A percentile compares a stretch with the other conserved stretches of the same genome.
Conservation (phyloP, 2,113 vertebrate genomes). For the Phalacrocorax carbo region DNA sequence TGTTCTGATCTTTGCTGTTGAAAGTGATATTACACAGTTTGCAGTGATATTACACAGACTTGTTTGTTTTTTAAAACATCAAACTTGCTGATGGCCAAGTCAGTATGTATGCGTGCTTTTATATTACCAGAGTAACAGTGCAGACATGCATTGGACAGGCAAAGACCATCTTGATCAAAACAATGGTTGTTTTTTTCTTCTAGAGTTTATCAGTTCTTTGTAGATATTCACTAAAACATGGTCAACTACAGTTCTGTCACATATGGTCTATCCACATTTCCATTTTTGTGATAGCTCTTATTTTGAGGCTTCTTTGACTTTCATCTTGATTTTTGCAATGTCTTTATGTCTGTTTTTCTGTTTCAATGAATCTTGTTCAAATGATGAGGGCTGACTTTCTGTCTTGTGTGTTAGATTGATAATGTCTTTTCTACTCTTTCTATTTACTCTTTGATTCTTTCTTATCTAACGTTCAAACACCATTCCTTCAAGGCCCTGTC, state of each 20-base stretch:
- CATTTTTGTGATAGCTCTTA: not conserved
- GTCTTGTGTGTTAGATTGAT: not conserved
- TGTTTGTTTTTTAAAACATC: not conserved
- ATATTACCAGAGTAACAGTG: not conserved
- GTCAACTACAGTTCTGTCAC: not conserved
- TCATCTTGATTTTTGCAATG: not conserved
- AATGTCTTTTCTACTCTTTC: not conserved
- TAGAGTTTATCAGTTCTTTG: not conserved
- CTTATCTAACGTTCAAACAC: not conserved
- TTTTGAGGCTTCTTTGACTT: not conserved
- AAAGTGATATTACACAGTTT: not conserved
- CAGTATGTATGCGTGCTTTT: not conserved
- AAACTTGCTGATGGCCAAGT: not conserved
- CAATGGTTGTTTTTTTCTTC: not conserved
- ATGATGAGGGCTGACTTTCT: not conserved
- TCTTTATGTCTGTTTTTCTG: not conserved
- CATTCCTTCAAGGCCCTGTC: not conserved
- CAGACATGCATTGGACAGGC: not conserved
- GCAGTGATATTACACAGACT: not conserved
- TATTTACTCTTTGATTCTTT: not conserved
- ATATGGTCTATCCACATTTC: not conserved
- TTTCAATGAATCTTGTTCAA: not conserved
- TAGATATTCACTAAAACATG: not conserved
- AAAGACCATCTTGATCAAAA: not conserved
- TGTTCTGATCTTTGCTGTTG: not conserved